These are phyloP conservation scores for Pithys albifrons DNA, from an alignment of 2,113 vertebrate species.

Conservation along the genomic window DNA sequence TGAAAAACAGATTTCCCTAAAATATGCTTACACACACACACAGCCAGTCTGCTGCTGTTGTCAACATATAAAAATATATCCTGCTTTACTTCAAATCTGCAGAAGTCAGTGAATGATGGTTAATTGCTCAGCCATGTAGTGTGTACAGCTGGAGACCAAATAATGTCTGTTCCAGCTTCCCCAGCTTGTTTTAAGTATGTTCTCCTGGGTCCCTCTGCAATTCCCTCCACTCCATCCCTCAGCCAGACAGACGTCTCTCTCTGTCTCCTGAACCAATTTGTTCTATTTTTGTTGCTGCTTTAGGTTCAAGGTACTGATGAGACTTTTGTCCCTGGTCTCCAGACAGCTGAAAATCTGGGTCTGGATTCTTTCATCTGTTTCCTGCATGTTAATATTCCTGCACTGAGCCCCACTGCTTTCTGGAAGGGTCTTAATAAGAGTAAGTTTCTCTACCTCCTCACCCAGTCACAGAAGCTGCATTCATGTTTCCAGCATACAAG, in stretches of 20 bases:
- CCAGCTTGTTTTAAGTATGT: not conserved
- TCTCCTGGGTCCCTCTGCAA: not conserved
- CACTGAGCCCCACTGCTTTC: not conserved
- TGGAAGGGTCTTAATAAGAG: not conserved
- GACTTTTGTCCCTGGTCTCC: slow-evolving; percentile 7
- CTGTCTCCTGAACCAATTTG: not conserved
- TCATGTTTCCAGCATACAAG: not conserved
- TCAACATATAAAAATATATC: not conserved
- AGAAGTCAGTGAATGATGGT: not conserved
- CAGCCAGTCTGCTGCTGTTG: not conserved
- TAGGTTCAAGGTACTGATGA: slow-evolving; percentile 9
- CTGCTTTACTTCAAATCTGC: not conserved
- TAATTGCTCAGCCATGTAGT: slow-evolving; percentile 46
- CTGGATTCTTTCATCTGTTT: not conserved
- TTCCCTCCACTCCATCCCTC: not conserved
- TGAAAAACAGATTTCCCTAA: not conserved
- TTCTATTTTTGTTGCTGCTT: not conserved
- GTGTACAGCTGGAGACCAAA: slow-evolving; percentile 14
- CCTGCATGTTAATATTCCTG: not conserved
- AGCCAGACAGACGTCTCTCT: not conserved
- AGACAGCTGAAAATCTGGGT: slow-evolving; percentile 24
- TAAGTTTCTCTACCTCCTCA: not conserved
- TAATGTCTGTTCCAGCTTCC: not conserved
- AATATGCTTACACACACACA: not conserved
- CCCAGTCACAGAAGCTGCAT: not conserved